Conservation (phyloP, 1,140 invertebrate genomes). For the Homarus americanus region DNA sequence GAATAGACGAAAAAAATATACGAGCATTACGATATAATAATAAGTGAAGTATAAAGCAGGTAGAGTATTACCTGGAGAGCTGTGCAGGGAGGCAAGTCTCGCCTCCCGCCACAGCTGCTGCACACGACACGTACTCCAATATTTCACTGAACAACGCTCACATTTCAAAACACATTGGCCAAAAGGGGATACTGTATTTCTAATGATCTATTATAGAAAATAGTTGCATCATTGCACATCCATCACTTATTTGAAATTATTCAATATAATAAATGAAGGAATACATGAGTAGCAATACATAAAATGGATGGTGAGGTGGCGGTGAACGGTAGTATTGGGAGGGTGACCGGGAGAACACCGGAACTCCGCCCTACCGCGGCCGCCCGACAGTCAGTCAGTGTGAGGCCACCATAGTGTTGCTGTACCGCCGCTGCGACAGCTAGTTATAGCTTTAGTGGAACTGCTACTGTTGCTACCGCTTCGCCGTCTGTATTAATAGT, state of each 20-base stretch:
- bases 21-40: no score
- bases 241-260: neutral
- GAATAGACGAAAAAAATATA: no score
- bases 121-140: neutral
- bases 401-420: slow-evolving; percentile 15
- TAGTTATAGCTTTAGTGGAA: neutral
- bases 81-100: slow-evolving; percentile 6
- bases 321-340: neutral
- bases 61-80: slow-evolving; percentile 22
- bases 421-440: neutral
- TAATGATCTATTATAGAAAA: neutral
- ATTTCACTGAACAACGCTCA: neutral
- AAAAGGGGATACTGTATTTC: neutral
- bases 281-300: neutral
- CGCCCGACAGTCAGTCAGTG: slow-evolving; percentile 32
- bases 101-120: slow-evolving; percentile 51
- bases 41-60: neutral
- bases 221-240: neutral
- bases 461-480: neutral
- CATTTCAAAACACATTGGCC: neutral
- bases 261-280: neutral
- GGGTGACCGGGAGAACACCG: slow-evolving; percentile 27
- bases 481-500: neutral
- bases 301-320: neutral
- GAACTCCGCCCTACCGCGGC: slow-evolving; percentile 46